Base-by-base conservation (phyloP, 2,888 invertebrate genomes). In the Syrista parreyssii region DNA sequence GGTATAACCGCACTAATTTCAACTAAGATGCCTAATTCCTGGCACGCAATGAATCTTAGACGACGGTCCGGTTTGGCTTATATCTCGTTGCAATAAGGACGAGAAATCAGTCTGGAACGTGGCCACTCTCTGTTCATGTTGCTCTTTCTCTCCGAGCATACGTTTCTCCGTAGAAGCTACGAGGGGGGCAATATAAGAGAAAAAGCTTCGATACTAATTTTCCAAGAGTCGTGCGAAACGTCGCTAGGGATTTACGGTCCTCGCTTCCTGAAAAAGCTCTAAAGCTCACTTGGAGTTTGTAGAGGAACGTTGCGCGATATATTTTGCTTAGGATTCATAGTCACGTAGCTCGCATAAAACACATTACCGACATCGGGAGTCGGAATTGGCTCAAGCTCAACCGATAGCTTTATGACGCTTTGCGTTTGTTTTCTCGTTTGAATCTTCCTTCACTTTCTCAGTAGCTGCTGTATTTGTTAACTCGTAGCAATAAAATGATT, bases 271-370 rank as follows among this genome's bases (percentile, higher is more conserved):
- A 68, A 77, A 75, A 78, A 77, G 80, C 78, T 80, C 74, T 78
- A 76, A 72, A 79, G 82, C 82, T 82, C 82, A 76, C 81, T 83
- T 82, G 80, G 84, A 82, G 77, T 82, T 79, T 81, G 80, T 82
- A 84, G 83, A 81, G 82, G 78, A 82, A 68, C 75, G 76, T 77
- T 76, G 75, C 73, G 77, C 75, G 77, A 2, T 69, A 69, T 69
- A 69, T 69, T 69, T 40, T 40, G 40, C 40, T 40, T 15, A 23
- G 81, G 82, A 85, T 85, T 85, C 86, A 82, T 80, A 84, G 88
- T 87, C 89, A 89, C 89, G 89, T 89, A 83, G 80, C 80, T 81
- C 86, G 84, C 88, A 86, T 89, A 89, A 89, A 89, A 84, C 85
- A 89, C 84, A 85, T 83, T 88, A 69, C 71, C 71, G 71, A 69